Conservation (phyloP, 2,113 vertebrate species). For the Sisor rabdophorus region DNA sequence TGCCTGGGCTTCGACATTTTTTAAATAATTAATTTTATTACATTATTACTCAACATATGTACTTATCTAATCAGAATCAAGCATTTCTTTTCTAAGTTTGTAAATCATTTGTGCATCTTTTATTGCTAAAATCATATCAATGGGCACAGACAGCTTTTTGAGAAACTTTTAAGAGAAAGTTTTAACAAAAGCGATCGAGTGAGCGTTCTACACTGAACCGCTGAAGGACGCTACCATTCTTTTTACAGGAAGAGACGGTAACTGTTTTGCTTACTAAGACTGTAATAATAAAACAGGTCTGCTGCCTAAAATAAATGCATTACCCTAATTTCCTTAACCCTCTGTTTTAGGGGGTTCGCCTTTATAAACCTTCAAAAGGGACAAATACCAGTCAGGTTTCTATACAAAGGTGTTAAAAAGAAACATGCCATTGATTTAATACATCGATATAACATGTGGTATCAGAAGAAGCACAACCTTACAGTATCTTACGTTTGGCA, state of each 20-base stretch:
- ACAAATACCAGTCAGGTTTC: background rate
- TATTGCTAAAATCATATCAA: background rate
- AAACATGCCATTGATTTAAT: background rate
- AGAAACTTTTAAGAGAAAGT: too few relatives aligned
- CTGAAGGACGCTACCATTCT: background rate
- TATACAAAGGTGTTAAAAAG: background rate
- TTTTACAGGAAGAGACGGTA: background rate
- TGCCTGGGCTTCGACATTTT: too few relatives aligned
- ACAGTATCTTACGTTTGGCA: background rate
- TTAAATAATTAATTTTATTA: too few relatives aligned
- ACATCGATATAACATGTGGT: background rate
- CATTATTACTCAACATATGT: background rate
- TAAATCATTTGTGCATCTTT: background rate
- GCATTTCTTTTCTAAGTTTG: background rate
- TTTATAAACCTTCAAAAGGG: background rate
- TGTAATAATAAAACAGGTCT: background rate
- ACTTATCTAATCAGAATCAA: background rate
- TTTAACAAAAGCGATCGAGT: background rate
- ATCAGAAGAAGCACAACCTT: background rate
- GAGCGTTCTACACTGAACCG: background rate
- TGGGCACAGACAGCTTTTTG: background rate
- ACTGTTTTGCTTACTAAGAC: background rate
- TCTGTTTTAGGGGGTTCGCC: background rate
- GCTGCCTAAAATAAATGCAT: conserved; percentile 12
- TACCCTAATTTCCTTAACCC: background rate